Conservation (phyloP, 2,888 invertebrate species). For the Adela reaumurella region DNA sequence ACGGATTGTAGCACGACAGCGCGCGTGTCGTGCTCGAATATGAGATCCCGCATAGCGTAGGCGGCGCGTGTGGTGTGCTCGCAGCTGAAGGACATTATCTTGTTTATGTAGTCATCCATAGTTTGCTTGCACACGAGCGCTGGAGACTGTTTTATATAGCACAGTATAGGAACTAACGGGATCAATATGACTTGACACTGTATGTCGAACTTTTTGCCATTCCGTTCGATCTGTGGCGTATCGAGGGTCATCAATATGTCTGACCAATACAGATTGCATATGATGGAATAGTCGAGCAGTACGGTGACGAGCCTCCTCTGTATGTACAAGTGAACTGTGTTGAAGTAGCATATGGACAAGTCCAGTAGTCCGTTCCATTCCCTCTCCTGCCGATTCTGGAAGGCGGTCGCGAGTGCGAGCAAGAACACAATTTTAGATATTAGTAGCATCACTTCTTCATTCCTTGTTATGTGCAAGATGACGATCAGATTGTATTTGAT, state of each 20-base stretch:
- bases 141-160: not conserved
- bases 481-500: constrained; percentile 1
- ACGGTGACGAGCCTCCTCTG: constrained; percentile 3
- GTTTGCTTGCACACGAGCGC: not conserved
- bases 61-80: constrained; percentile 4
- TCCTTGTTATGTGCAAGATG: constrained; percentile 1
- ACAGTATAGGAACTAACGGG: constrained; percentile 3
- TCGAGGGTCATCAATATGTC: constrained; percentile 13
- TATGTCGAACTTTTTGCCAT: constrained; percentile 18
- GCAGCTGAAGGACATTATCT: constrained; percentile 1
- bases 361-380: constrained; percentile 1
- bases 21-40: constrained; percentile 2
- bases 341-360: constrained; percentile 2
- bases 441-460: constrained; percentile 1
- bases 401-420: not conserved
- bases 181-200: constrained; percentile 17
- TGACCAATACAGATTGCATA: constrained; percentile 18
- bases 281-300: constrained; percentile 16
- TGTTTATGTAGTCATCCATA: constrained; percentile 1
- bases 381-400: not conserved
- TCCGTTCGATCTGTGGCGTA: constrained; percentile 17
- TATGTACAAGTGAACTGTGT: constrained; percentile 3
- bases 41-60: constrained; percentile 3
- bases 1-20: constrained; percentile 12
- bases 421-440: constrained; percentile 2